Evolutionary conservation across 2,888 invertebrate genomes (phyloP).

Genomic region (Drosophila kokeensis): DNA sequence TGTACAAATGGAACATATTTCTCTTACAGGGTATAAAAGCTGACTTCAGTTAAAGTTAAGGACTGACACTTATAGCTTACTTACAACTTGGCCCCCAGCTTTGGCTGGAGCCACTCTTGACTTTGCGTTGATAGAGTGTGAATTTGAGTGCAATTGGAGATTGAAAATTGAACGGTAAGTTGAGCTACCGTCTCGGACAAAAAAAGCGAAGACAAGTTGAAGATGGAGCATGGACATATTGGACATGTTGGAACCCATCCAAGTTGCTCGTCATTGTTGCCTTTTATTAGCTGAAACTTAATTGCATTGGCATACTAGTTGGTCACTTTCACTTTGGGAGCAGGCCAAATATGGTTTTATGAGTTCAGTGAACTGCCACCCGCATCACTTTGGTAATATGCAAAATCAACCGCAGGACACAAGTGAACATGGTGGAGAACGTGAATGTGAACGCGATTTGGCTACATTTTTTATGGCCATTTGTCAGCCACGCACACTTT

Average conservation of each 20-base stretch:
- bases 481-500: slow-evolving; percentile 28
- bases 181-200: slow-evolving; percentile 29
- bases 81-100: slow-evolving; percentile 13
- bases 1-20: background rate
- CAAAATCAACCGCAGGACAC: slow-evolving; percentile 75
- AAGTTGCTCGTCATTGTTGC: slow-evolving; percentile 50
- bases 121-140: slow-evolving; percentile 45
- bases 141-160: slow-evolving; percentile 54
- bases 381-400: slow-evolving; percentile 52
- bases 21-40: background rate
- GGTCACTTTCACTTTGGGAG: slow-evolving; percentile 64
- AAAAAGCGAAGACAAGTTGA: slow-evolving; percentile 41
- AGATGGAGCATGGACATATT: slow-evolving; percentile 9
- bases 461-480: slow-evolving; percentile 67
- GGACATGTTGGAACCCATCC: slow-evolving; percentile 34
- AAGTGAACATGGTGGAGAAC: slow-evolving; percentile 59
- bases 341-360: slow-evolving; percentile 60
- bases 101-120: slow-evolving; percentile 11
- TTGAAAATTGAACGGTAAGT: slow-evolving; percentile 57
- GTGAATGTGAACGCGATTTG: slow-evolving; percentile 37
- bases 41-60: slow-evolving; percentile 12
- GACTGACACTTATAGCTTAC: slow-evolving; percentile 46
- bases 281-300: slow-evolving; percentile 73
- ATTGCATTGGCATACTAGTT: slow-evolving; percentile 69
- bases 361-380: slow-evolving; percentile 68